These are phyloP conservation scores for Podocnemis expansa DNA, from an alignment of 2,113 vertebrate genomes.

Conservation along the genomic window DNA sequence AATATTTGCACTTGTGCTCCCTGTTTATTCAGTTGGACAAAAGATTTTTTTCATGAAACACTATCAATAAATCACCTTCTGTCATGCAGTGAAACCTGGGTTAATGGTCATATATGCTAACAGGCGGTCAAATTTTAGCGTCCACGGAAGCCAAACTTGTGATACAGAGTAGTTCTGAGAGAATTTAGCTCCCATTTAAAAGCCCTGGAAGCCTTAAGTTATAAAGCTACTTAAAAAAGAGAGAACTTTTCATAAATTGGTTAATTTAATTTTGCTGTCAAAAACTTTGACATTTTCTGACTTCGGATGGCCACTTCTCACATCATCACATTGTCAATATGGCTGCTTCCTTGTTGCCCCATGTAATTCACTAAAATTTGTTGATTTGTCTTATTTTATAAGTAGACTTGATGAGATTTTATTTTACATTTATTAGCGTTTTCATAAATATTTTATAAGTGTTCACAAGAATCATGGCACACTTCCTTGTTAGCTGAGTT, in stretches of 20 bases:
- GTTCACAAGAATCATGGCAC: neutral
- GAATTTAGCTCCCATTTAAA: neutral
- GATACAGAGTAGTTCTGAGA: neutral
- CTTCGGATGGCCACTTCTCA: no score
- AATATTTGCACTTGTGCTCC: neutral
- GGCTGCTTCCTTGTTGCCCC: no score
- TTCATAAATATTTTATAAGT: no score
- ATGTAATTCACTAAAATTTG: no score
- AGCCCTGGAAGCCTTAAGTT: neutral
- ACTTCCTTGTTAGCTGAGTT: neutral
- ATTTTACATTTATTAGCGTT: neutral
- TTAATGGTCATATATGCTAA: neutral
- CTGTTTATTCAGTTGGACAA: neutral
- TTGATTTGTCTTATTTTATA: neutral
- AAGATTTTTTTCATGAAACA: no score
- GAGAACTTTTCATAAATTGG: neutral
- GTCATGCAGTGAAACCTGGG: neutral
- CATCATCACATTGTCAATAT: no score
- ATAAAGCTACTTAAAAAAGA: neutral
- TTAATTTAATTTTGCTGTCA: neutral
- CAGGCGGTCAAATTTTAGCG: neutral
- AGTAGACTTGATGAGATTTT: neutral
- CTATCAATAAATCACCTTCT: neutral
- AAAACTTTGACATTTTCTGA: no score
- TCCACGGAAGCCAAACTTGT: neutral